Conservation (phyloP, 2,888 invertebrate genomes). For the Amphipoea oculea region DNA sequence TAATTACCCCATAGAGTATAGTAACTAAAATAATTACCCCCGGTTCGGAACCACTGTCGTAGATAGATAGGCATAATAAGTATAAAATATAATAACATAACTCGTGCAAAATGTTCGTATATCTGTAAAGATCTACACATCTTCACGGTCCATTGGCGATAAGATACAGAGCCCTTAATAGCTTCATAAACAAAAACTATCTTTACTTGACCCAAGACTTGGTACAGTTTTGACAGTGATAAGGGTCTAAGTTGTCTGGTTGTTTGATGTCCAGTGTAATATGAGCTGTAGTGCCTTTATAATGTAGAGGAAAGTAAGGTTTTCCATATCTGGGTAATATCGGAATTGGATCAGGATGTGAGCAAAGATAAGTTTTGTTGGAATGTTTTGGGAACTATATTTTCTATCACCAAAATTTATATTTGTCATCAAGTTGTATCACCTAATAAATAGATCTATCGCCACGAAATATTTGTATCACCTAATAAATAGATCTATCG, state of each 20-base stretch:
- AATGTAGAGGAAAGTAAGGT: not conserved
- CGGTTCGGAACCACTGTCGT: too few species aligned
- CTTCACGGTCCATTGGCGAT: constrained; percentile 37
- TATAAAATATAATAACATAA: constrained; percentile 23
- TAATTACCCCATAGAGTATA: too few species aligned
- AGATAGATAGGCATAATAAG: constrained; percentile 19
- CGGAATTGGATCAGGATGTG: constrained; percentile 1
- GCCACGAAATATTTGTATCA: too few species aligned
- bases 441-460: too few species aligned
- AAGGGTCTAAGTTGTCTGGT: constrained; percentile 5
- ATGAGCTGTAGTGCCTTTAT: constrained; percentile 11
- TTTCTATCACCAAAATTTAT: too few species aligned
- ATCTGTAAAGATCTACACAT: constrained; percentile 39
- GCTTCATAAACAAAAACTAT: constrained; percentile 20
- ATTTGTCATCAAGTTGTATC: too few species aligned
- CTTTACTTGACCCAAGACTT: not conserved
- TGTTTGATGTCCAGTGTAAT: not conserved
- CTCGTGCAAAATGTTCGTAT: constrained; percentile 34
- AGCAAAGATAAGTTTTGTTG: not conserved
- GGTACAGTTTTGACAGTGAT: not conserved
- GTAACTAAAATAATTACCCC: too few species aligned
- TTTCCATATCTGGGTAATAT: constrained; percentile 13
- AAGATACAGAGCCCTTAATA: constrained; percentile 21
- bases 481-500: too few species aligned
- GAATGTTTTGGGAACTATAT: not conserved